These are phyloP conservation scores for Tipula helvola DNA, from an alignment of 2,888 invertebrate genomes.

Conservation along the genomic window DNA sequence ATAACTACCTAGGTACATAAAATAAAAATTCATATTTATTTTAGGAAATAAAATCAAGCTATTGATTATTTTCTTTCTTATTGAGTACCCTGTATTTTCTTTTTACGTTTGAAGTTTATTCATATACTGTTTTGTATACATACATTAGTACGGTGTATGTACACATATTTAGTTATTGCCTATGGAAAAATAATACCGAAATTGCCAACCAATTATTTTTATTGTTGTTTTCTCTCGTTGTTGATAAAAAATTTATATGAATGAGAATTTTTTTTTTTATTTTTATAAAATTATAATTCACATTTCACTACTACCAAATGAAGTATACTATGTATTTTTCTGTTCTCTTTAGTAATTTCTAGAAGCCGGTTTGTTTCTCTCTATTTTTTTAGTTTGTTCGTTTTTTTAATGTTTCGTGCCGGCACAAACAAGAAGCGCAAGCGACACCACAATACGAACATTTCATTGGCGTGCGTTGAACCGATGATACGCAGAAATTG, in stretches of 20 bases:
- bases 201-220: no score
- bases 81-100: no score
- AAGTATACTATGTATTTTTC: neutral
- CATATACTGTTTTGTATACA: no score
- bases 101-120: no score
- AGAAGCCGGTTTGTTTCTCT: neutral
- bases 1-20: no score
- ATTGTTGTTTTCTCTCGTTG: neutral
- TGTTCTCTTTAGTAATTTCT: neutral
- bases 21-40: no score
- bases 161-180: no score
- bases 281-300: neutral
- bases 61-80: no score
- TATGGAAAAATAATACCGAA: no score
- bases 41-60: no score
- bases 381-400: neutral
- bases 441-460: neutral
- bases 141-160: no score
- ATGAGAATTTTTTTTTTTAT: neutral
- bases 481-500: neutral
- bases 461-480: neutral
- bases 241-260: neutral
- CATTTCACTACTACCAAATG: neutral
- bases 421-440: neutral
- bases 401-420: neutral